Evolutionary conservation across 2,113 vertebrate species (phyloP), one percentile per base, ranked within the genome.

Genomic region (Paratilapia polleni): DNA sequence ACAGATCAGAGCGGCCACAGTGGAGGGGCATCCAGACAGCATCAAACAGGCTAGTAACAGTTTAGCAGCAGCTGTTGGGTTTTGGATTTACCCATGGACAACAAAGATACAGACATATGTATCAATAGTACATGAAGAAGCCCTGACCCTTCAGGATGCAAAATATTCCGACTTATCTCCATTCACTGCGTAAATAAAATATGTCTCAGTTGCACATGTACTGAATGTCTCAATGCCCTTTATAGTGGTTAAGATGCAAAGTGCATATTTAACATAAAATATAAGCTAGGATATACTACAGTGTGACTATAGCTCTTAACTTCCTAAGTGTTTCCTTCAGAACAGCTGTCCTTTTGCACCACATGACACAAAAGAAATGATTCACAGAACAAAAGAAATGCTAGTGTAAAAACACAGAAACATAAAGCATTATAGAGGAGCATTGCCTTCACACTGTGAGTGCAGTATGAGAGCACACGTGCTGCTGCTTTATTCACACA

Each of bases 211-310:
- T 95, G 91, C 91, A 93, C 89, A 87, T 92, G 91, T 94, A 90
- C 93, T 91, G 90, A 94, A 93, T 92, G 94, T 94, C 93, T 93
- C 93, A 96, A 96, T 96, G 95, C 95, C 96, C 95, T 95, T 96
- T 94, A 94, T 94, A 96, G 95, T 95, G 94, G 94, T 96, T 94
- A 94, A 91, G 93, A 96, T 95, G 92, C 93, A 95, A 96, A 96
- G 95, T 96, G 95, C 95, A 95, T 94, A 94, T 95, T 92, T 83
- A 94, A 92, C 86, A 91, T 84, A 92, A 91, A 92, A 88, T 89
- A 90, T 84, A 89, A 88, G 89, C 89, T 89, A 83, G 84, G 89
- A 88, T 90, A 90, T 84, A 93, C 87, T 91, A 94, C 92, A 93
- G 93, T 93, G 93, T 93, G 82, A 94, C 90, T 87, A 91, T 90